Percentiles rank a stretch among this genome's conserved stretches.
Conservation (phyloP, 2,113 vertebrate species). For the Hippoglossus stenolepis region DNA sequence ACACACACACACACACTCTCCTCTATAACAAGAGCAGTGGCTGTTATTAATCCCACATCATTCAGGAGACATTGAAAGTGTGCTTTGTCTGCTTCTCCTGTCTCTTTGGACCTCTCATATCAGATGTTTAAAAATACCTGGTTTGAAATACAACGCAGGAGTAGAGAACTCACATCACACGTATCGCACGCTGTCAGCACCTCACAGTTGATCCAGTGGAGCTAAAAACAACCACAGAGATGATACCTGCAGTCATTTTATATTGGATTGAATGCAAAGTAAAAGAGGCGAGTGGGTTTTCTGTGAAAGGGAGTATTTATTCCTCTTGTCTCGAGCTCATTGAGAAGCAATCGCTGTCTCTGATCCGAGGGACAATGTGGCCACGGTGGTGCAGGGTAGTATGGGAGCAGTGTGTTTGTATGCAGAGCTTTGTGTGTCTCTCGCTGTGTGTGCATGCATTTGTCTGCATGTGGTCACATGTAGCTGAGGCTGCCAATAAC, state of each 20-base stretch:
- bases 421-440: background rate
- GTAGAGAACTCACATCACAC: constrained; percentile 47
- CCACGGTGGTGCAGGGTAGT: background rate
- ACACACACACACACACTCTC: background rate
- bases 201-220: constrained; percentile 19
- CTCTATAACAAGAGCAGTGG: constrained; percentile 24
- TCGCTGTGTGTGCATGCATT: background rate
- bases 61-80: constrained; percentile 33
- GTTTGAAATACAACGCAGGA: constrained; percentile 28
- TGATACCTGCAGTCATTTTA: constrained; percentile 2
- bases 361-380: background rate
- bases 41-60: constrained; percentile 56
- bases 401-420: constrained; percentile 9
- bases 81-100: constrained; percentile 44
- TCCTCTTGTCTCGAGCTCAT: constrained; percentile 20
- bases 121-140: constrained; percentile 70
- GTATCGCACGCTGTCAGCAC: constrained; percentile 25
- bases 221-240: constrained; percentile 64
- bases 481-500: constrained; percentile 42
- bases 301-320: constrained; percentile 10
- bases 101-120: constrained; percentile 57
- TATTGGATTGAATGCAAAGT: constrained; percentile 34
- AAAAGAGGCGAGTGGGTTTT: background rate
- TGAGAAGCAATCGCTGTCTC: constrained; percentile 6
- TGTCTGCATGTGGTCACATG: constrained; percentile 40